Conservation (phyloP, 2,888 invertebrate genomes). For the Hirtodrosophila histrioides region DNA sequence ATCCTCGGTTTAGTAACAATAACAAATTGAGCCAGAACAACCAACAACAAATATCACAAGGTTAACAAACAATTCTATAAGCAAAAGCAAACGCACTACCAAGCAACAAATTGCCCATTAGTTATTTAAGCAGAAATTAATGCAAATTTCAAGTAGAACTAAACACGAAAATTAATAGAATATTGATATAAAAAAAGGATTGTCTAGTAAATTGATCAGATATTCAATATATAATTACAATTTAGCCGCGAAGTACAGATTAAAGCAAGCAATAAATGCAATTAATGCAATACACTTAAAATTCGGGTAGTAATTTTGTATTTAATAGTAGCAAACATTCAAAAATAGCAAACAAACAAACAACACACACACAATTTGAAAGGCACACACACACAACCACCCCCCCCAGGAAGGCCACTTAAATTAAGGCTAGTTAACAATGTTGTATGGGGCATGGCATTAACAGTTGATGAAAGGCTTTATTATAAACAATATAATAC, state of each 20-base stretch:
- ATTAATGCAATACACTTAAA: slow-evolving; percentile 5
- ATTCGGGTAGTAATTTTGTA: slow-evolving; percentile 34
- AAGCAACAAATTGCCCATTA: slow-evolving; percentile 17
- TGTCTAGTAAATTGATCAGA: slow-evolving; percentile 23
- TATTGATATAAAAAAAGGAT: not conserved
- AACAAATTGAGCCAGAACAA: slow-evolving; percentile 11
- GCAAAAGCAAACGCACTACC: slow-evolving; percentile 45
- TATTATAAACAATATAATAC: slow-evolving; percentile 7
- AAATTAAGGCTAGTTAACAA: slow-evolving; percentile 37
- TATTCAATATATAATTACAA: slow-evolving; percentile 22
- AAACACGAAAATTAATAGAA: slow-evolving; percentile 13
- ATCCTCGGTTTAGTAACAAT: slow-evolving; percentile 47
- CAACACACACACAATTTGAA: slow-evolving; percentile 3
- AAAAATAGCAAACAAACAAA: slow-evolving; percentile 6
- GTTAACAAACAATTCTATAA: slow-evolving; percentile 24
- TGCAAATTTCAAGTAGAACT: slow-evolving; percentile 1
- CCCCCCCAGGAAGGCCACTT: slow-evolving; percentile 50
- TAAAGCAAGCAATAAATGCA: slow-evolving; percentile 11
- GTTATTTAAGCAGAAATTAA: slow-evolving; percentile 10
- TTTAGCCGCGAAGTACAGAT: not conserved
- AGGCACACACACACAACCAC: slow-evolving; percentile 17
- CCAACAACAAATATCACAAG: slow-evolving; percentile 20
- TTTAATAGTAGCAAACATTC: slow-evolving; percentile 30
- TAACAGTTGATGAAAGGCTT: not conserved
- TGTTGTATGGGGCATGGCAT: not conserved